Evolutionary conservation across 2,888 invertebrate species (phyloP).

Genomic region (Drosophila subsilvestris): DNA sequence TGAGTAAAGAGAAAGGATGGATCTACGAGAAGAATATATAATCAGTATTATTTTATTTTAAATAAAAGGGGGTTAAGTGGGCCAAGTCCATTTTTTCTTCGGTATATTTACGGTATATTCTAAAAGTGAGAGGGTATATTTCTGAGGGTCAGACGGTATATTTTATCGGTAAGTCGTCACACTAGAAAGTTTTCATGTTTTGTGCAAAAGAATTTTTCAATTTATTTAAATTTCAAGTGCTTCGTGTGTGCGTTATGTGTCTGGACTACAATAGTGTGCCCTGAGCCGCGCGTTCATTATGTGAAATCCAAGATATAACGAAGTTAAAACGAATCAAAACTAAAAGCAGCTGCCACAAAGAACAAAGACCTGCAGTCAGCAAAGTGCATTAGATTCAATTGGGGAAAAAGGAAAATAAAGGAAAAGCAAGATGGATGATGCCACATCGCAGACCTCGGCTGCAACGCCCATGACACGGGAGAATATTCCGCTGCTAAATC

Average conservation of each 20-base stretch:
- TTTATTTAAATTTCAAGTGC: slow-evolving; percentile 7
- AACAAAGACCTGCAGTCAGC: slow-evolving; percentile 40
- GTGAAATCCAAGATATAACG: slow-evolving; percentile 40
- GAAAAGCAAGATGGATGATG: slow-evolving; percentile 82
- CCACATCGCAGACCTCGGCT: slow-evolving; percentile 84
- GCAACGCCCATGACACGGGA: slow-evolving; percentile 86
- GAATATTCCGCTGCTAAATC: slow-evolving; percentile 89
- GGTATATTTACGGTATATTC: no score
- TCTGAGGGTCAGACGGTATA: neutral
- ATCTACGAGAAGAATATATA: no score
- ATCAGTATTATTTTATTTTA: no score
- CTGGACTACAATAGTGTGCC: slow-evolving; percentile 29
- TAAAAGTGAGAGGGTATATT: neutral
- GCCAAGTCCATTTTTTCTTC: no score
- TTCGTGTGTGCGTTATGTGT: slow-evolving; percentile 20
- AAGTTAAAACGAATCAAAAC: slow-evolving; percentile 20
- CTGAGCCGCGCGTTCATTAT: slow-evolving; percentile 53
- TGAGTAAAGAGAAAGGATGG: no score
- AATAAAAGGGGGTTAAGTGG: no score
- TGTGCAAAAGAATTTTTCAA: slow-evolving; percentile 65
- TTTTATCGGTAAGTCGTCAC: neutral
- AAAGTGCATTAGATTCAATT: slow-evolving; percentile 15
- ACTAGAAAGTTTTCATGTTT: slow-evolving; percentile 59
- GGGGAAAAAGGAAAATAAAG: neutral
- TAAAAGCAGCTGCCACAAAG: slow-evolving; percentile 47